Percentiles rank a stretch among this genome's conserved stretches.
These are phyloP conservation scores for Holothuria scabra DNA, from an alignment of 53 echinoderm and acorn worm species.

Conservation along the genomic window DNA sequence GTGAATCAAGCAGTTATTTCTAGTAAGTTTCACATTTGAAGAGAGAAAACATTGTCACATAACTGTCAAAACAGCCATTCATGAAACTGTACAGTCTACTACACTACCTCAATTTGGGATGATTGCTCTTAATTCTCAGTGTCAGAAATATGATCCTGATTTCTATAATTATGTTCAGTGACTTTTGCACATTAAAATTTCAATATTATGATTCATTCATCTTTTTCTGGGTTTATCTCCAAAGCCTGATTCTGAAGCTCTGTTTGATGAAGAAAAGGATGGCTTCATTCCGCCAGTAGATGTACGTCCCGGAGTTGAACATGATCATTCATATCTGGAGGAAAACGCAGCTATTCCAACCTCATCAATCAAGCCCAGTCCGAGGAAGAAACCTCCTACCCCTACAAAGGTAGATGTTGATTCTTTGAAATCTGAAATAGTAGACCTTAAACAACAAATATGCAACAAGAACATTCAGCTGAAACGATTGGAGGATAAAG, in stretches of 20 bases:
- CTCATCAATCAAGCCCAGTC: background rate
- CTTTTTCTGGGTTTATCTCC: background rate
- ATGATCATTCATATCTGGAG: constrained; percentile 22
- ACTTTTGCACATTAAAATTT: too few relatives aligned
- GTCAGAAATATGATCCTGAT: too few relatives aligned
- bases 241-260: constrained; percentile 24
- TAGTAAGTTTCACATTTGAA: too few relatives aligned
- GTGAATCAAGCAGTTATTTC: too few relatives aligned
- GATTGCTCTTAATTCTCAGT: too few relatives aligned
- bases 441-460: constrained; percentile 2
- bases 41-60: too few relatives aligned
- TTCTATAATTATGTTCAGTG: too few relatives aligned
- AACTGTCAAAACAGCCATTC: too few relatives aligned
- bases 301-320: background rate
- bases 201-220: too few relatives aligned
- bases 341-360: background rate
- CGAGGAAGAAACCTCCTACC: background rate
- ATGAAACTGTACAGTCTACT: too few relatives aligned
- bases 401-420: too few relatives aligned
- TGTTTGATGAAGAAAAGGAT: background rate
- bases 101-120: too few relatives aligned
- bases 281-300: background rate
- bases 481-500: constrained; percentile 10
- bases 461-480: background rate
- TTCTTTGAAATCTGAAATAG: background rate